Conservation (phyloP, 1,140 invertebrate species). For the Hydropsyche tenuis region DNA sequence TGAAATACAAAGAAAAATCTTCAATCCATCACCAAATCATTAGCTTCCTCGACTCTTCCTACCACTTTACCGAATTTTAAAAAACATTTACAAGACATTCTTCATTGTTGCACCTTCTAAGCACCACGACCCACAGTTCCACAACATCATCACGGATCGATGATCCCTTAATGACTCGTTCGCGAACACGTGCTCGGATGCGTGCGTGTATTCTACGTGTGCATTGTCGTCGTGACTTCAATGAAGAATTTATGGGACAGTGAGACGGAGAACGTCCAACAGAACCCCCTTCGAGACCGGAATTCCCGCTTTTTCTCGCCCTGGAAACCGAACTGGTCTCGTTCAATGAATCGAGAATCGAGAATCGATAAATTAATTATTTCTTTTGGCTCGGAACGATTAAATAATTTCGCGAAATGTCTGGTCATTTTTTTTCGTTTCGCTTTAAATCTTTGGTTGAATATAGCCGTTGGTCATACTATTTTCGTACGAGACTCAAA, state of each 20-base stretch:
- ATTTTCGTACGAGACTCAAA: too few species aligned
- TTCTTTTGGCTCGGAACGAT: not conserved
- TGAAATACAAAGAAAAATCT: too few species aligned
- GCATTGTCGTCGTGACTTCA: constrained; percentile 14
- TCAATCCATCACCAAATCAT: too few species aligned
- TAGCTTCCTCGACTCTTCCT: too few species aligned
- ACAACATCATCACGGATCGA: not conserved
- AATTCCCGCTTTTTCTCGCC: not conserved
- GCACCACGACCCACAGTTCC: not conserved
- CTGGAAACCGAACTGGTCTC: not conserved
- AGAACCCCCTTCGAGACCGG: not conserved
- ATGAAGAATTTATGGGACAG: constrained; percentile 16
- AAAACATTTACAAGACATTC: too few species aligned
- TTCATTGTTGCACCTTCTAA: not conserved
- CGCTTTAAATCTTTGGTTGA: too few species aligned
- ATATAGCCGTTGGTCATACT: too few species aligned
- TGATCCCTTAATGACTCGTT: constrained; percentile 6
- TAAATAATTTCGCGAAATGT: constrained; percentile 3
- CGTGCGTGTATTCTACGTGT: not conserved
- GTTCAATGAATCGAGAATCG: constrained; percentile 19
- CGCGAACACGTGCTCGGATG: constrained; percentile 7
- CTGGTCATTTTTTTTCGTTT: too few species aligned
- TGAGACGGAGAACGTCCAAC: not conserved
- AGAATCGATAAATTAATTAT: too few species aligned
- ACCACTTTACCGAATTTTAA: too few species aligned